A percentile compares a stretch with the other conserved stretches of the same genome.
Conservation (phyloP, 1,140 invertebrate species). For the Metaphire vulgaris region DNA sequence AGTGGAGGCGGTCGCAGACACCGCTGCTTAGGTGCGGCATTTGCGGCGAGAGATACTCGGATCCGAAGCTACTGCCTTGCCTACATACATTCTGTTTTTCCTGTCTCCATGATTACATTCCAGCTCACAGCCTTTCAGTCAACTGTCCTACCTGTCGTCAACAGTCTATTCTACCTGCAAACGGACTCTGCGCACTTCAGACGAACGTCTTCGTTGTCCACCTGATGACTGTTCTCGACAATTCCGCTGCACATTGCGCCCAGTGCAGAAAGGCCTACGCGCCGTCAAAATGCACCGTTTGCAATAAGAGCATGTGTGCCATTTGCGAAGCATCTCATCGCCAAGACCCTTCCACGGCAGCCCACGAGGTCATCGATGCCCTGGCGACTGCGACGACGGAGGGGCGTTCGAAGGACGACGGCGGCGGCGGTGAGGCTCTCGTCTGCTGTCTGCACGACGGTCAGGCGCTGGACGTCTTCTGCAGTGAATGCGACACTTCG, state of each 20-base stretch:
- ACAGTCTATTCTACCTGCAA: conserved; percentile 56
- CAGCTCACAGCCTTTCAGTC: conserved; percentile 53
- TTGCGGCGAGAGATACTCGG: conserved; percentile 41
- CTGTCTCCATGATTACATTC: conserved; percentile 50
- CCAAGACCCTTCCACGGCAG: conserved; percentile 30
- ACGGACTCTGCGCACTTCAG: conserved; percentile 55
- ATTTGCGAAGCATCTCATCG: conserved; percentile 38
- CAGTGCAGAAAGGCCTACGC: conserved; percentile 34
- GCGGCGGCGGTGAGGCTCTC: conserved; percentile 24
- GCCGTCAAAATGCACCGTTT: conserved; percentile 47
- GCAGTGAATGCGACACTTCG: conserved; percentile 57
- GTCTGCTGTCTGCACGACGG: conserved; percentile 50
- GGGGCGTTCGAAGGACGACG: neutral
- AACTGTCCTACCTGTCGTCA: conserved; percentile 58
- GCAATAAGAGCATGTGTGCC: conserved; percentile 47
- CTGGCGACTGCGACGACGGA: neutral
- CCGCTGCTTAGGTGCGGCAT: conserved; percentile 54
- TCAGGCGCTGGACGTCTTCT: conserved; percentile 56
- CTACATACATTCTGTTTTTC: conserved; percentile 53
- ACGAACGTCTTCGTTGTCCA: conserved; percentile 55
- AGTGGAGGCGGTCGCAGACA: conserved; percentile 26
- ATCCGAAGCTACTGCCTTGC: conserved; percentile 52
- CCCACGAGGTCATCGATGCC: conserved; percentile 22
- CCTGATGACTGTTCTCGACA: conserved; percentile 51
- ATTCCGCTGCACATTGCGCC: conserved; percentile 39